phyloP scores from a whole-genome alignment of 2,113 vertebrate species.

The Nicator chloris region DNA sequence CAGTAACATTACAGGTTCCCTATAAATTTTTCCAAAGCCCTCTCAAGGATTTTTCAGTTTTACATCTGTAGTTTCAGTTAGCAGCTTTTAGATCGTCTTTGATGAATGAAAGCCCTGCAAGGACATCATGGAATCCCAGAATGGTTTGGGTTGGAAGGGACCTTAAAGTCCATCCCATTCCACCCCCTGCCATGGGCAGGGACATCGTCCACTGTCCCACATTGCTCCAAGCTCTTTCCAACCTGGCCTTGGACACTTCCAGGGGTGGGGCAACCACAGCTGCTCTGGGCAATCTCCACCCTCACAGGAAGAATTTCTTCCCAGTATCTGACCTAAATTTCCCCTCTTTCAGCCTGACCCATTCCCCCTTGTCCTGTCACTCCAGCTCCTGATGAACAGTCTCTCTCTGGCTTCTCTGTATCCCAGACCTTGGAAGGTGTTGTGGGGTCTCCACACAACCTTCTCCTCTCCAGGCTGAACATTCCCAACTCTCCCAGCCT shows the following conservation, averaged over 20 bases:
- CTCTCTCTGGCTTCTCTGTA: not conserved
- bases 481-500: not conserved
- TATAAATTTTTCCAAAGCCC: not conserved
- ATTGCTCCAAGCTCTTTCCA: accelerated
- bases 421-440: not conserved
- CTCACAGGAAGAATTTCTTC: not conserved
- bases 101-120: not conserved
- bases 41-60: not conserved
- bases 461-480: not conserved
- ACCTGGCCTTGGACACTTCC: not conserved
- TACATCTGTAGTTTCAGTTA: not conserved
- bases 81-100: not conserved
- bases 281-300: not conserved
- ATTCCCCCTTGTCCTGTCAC: not conserved
- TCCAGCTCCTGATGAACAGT: not conserved
- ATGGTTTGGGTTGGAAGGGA: not conserved
- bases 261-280: not conserved
- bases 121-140: not conserved
- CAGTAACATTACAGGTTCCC: not conserved
- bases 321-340: not conserved
- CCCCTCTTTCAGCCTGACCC: not conserved
- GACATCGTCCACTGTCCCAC: not conserved
- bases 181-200: not conserved
- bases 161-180: not conserved
- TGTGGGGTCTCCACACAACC: not conserved